phyloP scores from a whole-genome alignment of 2,888 invertebrate genomes.

The Sarcophaga caerulescens region DNA sequence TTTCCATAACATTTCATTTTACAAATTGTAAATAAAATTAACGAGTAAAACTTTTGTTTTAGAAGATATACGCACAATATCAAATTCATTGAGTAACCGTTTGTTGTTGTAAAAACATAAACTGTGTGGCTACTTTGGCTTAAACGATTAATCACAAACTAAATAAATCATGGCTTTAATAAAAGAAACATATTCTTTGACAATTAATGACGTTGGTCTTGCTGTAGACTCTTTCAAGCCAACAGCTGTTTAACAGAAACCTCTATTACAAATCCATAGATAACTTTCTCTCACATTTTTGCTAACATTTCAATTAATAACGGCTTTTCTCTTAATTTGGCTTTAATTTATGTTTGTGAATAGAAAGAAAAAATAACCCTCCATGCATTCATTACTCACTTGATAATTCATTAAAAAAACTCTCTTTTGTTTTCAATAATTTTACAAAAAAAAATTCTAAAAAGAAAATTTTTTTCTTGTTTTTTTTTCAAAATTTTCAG shows the following conservation, averaged over 20 bases:
- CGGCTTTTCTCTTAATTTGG: background rate
- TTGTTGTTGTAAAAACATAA: too few relatives aligned
- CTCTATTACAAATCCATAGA: too few relatives aligned
- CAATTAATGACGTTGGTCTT: too few relatives aligned
- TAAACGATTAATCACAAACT: too few relatives aligned
- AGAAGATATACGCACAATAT: background rate
- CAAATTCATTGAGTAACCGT: too few relatives aligned
- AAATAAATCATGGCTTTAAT: too few relatives aligned
- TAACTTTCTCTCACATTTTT: background rate
- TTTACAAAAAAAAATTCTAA: constrained; percentile 43
- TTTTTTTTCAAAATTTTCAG: constrained; percentile 63
- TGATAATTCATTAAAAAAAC: background rate
- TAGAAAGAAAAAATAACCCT: too few relatives aligned
- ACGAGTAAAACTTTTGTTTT: background rate
- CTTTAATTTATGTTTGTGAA: background rate
- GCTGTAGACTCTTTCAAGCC: too few relatives aligned
- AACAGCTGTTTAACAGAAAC: too few relatives aligned
- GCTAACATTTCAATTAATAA: background rate
- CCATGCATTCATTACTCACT: background rate
- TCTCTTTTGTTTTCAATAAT: background rate
- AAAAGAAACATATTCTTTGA: too few relatives aligned
- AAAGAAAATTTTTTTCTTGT: constrained; percentile 50
- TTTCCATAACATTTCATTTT: background rate
- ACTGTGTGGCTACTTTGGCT: too few relatives aligned
- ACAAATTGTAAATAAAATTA: background rate